Base-by-base conservation (phyloP, 2,888 invertebrate species). In the Colletes collaris region DNA sequence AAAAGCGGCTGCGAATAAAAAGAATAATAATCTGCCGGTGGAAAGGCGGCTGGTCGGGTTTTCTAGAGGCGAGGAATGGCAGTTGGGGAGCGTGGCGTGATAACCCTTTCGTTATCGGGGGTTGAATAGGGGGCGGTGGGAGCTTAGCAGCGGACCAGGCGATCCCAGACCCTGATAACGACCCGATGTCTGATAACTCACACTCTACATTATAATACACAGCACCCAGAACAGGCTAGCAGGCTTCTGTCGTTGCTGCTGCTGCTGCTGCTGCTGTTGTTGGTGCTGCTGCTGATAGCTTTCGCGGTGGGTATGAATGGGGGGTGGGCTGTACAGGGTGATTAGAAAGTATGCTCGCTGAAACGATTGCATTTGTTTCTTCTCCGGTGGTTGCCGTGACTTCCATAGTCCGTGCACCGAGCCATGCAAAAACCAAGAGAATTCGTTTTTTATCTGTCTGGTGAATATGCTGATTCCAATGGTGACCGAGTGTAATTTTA, bases 21-120 rank as follows among this genome's bases (percentile, higher is more conserved):
- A 85, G 87, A 84, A 87, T 84, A 86, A 87, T 88, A 87, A 88
- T 90, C 84, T 88, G 79, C 75, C 81, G 79, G 65, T 82, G 83
- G 87, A 85, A 86, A 87, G 86, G 80, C 82, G 85, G 81, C 72
- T 63, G 68, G 78, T 79, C 69, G 67, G 81, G 53, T 79, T 83
- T 81, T 81, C 83, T 84, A 81, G 82, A 78, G 84, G 81, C 85
- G 74, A 79, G 86, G 85, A 86, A 87, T 79, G 81, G 75, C 84
- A 86, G 88, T 85, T 81, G 85, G 83, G 84, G 88, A 88, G 88
- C 89, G 89, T 91, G 89, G 90, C 90, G 91, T 89, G 92, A 92
- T 92, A 92, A 92, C 92, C 92, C 92, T 92, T 92, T 90, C 91
- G 92, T 92, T 92, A 92, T 92, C 92, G 90, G 86, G 87, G 87